Evolutionary conservation across 2,888 invertebrate genomes (phyloP), one percentile per base, ranked within the genome.

Genomic region (Stomorhina lunata): DNA sequence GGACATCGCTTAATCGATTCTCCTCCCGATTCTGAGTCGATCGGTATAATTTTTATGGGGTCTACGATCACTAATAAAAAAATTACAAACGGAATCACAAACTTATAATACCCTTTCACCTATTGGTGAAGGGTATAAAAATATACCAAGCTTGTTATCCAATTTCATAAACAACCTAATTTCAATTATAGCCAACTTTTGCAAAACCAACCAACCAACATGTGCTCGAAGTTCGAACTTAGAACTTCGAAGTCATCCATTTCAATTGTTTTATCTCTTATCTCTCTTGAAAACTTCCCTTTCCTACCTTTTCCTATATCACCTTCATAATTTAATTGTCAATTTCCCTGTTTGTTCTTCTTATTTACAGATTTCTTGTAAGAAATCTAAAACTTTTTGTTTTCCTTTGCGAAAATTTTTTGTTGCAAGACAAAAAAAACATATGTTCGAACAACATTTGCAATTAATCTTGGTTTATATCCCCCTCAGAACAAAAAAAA

Each of bases 381-480:
- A 77, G 71, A 22, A 25, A n/a, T n/a, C 50, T 9, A 78, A 77
- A 77, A 73, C 32, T 75, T 78, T 75, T 10, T 27, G 10, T 43
- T 48, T 45, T 10, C n/a, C n/a, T n/a, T n/a, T n/a, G n/a, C n/a
- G n/a, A n/a, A n/a, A n/a, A n/a, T n/a, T 32, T 32, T 43, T 17
- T 50, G 40, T 17, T 53, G 32, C 45, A 40, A 57, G 20, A 45
- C 32, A 48, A 48, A 55, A 45, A 69, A 69, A 82, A 82, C 82
- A 82, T 76, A 82, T 82, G 82, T 76, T 76, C 65, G 71, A 75
- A 82, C 82, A 82, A 79, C 75, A 82, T 66, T 82, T 79, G 75
- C 82, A 82, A 82, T 82, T 82, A 82, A 82, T 82, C 82, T 82
- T 82, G 82, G 82, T 73, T 79, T 79, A 66, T 45, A 76, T 50